These are phyloP conservation scores for Drosophila infuscata DNA, from an alignment of 2,888 invertebrate species.

Conservation along the genomic window DNA sequence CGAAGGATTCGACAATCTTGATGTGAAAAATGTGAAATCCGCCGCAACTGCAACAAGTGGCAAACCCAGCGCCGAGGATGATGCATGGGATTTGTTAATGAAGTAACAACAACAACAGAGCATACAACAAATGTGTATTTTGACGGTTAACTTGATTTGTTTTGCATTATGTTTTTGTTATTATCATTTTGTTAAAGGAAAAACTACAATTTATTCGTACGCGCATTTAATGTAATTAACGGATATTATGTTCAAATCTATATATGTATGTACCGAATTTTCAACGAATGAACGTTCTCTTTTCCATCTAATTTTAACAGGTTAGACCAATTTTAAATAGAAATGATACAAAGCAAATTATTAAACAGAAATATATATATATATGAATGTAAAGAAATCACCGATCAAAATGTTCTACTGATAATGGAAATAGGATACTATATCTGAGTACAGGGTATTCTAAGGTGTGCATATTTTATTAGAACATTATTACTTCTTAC, in stretches of 20 bases:
- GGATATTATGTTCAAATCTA: conserved; percentile 49
- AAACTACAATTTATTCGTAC: conserved; percentile 50
- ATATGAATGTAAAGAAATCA: conserved; percentile 16
- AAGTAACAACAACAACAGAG: conserved; percentile 82
- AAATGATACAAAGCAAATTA: conserved; percentile 62
- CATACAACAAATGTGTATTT: conserved; percentile 29
- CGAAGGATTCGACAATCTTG: conserved; percentile 83
- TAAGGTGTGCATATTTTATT: not conserved
- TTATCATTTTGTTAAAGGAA: conserved; percentile 50
- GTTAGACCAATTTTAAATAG: conserved; percentile 79
- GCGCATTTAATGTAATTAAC: conserved; percentile 75
- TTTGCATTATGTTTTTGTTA: conserved; percentile 52
- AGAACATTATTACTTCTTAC: not conserved
- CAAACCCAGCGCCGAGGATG: conserved; percentile 86
- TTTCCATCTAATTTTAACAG: conserved; percentile 47
- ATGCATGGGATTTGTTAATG: conserved; percentile 88
- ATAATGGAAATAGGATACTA: not conserved
- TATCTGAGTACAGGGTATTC: not conserved
- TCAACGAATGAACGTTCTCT: conserved; percentile 38
- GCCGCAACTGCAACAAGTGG: conserved; percentile 44
- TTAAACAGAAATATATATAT: conserved; percentile 66
- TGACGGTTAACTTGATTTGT: conserved; percentile 44
- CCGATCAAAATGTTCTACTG: not conserved
- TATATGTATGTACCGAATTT: conserved; percentile 38
- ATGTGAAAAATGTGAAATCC: conserved; percentile 83